These are phyloP conservation scores for Macrophya annulata DNA, from an alignment of 2,888 invertebrate species.

Conservation along the genomic window DNA sequence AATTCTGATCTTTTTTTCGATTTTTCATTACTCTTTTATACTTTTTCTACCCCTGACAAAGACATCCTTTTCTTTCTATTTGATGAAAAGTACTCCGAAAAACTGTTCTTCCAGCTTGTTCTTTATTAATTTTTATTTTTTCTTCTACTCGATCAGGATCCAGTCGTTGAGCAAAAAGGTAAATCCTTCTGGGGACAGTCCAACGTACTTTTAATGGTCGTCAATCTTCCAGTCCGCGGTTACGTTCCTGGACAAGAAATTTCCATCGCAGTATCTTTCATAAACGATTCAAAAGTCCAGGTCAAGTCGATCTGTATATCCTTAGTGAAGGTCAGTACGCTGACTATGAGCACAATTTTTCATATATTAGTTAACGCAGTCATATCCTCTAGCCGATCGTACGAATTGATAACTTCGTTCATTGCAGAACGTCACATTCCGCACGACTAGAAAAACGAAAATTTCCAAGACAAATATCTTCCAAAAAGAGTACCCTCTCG, in stretches of 20 bases:
- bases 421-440: neutral
- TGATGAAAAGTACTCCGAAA: no score
- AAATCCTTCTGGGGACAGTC: slow-evolving; percentile 43
- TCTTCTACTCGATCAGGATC: neutral
- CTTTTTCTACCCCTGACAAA: no score
- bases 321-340: neutral
- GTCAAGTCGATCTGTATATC: neutral
- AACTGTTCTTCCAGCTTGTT: no score
- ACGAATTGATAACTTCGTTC: neutral
- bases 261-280: slow-evolving; percentile 6
- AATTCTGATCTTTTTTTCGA: no score
- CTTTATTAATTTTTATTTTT: no score
- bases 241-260: slow-evolving; percentile 37
- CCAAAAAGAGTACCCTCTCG: neutral
- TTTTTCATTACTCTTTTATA: no score
- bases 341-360: neutral
- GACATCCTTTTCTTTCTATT: no score
- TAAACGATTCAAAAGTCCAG: neutral
- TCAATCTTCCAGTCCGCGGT: slow-evolving; percentile 34
- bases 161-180: slow-evolving; percentile 10
- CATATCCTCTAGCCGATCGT: neutral
- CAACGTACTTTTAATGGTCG: neutral
- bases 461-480: neutral
- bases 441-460: slow-evolving; percentile 6
- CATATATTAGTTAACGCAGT: neutral